These are phyloP conservation scores for Drosophila phalerata DNA, from an alignment of 2,888 invertebrate genomes.

Conservation along the genomic window DNA sequence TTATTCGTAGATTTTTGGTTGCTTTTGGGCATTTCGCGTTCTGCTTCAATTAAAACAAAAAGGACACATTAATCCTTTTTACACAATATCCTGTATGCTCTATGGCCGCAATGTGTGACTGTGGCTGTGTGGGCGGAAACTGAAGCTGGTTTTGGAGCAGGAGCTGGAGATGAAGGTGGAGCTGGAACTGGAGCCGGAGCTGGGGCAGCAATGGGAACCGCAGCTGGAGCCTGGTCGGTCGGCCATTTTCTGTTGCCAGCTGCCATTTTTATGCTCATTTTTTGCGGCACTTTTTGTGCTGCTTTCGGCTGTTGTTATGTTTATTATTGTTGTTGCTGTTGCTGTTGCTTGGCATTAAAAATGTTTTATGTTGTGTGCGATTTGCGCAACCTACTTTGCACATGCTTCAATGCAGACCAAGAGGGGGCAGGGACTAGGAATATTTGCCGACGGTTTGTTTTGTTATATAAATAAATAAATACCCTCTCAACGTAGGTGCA, in stretches of 20 bases:
- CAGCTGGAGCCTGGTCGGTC: conserved; percentile 62
- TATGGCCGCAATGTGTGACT: conserved; percentile 45
- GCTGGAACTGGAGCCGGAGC: too few species aligned
- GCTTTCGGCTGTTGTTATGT: conserved; percentile 18
- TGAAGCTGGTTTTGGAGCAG: too few species aligned
- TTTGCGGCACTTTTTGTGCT: conserved; percentile 53
- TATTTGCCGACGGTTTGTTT: conserved; percentile 39
- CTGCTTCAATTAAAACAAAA: conserved; percentile 75
- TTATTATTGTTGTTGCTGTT: conserved; percentile 27
- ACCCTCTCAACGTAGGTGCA: conserved; percentile 9
- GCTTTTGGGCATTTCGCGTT: conserved; percentile 72
- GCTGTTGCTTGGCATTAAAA: conserved; percentile 76
- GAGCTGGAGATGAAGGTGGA: too few species aligned
- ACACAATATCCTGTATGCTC: conserved; percentile 78
- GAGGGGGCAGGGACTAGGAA: conserved; percentile 6
- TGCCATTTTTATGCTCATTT: conserved; percentile 79
- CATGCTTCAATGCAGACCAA: conserved; percentile 60
- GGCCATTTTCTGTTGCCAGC: conserved; percentile 80
- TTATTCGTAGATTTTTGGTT: conserved; percentile 71
- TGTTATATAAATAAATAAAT: conserved; percentile 43
- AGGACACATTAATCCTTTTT: conserved; percentile 77
- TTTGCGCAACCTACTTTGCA: conserved; percentile 82
- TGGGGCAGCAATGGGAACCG: conserved; percentile 20
- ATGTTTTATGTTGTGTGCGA: conserved; percentile 82
- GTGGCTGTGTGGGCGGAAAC: conserved; percentile 14